Base-by-base conservation (phyloP, 2,888 invertebrate species). In the Mystacides longicornis region DNA sequence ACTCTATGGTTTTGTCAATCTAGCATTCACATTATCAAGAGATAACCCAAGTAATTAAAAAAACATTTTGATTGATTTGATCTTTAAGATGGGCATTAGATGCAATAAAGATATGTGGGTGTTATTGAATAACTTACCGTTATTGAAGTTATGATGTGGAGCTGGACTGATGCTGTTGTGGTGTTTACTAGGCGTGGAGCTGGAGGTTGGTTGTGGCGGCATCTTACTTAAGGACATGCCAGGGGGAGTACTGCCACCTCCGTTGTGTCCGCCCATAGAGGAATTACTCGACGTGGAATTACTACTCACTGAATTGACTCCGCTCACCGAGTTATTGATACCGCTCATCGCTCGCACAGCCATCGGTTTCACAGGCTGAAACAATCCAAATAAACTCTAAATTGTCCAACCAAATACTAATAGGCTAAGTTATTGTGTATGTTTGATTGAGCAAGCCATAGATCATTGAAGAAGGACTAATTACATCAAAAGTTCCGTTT, bases 321-420 rank as follows among this genome's bases (percentile, higher is more conserved):
- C 70, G 51, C 57, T 56, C 5, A 27, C 7, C 43, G 48, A 48
- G 42, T 50, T 48, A 59, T 72, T 68, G 74, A 47, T 54, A 31
- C 33, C 52, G 48, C 57, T 57, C 71, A 77, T 81, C 74, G 85
- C 85, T 72, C 85, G 82, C 65, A 93, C 84, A 64, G 92, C 88
- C 69, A 86, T 86, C 61, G 92, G 92, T 77, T 92, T 92, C 64
- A 93, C 85, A 71, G 88, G 89, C 87, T 90, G 77, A 65, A 81
- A 74, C n/a, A 52, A 27, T 27, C 5, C 5, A 11, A 43, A 43
- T 11, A 43, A 7, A 43, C 7, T 11, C 16, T 16, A 43, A 31
- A 31, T 31, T 31, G 31, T 31, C 9, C 7, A 31, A 31, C 14
- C 31, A 31, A 31, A n/a, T n/a, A n/a, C n/a, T n/a, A n/a, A n/a